These are phyloP conservation scores for Dorcus parallelipipedus DNA, from an alignment of 2,888 invertebrate species.

Conservation along the genomic window DNA sequence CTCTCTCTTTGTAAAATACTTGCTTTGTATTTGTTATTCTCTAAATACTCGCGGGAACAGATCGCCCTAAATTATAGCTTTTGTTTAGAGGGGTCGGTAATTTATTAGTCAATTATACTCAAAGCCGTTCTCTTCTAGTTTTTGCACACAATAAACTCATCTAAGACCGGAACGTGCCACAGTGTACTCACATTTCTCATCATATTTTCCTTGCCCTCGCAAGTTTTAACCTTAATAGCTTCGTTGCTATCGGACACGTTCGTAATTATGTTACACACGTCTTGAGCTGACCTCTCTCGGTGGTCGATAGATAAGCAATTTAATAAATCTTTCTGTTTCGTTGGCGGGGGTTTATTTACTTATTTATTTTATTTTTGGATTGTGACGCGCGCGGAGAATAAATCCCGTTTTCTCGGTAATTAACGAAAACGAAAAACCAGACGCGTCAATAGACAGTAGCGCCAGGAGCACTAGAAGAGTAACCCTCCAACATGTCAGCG, in stretches of 20 bases:
- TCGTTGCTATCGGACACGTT: background rate
- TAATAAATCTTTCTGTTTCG: too few relatives aligned
- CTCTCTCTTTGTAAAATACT: constrained; percentile 6
- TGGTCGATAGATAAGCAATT: too few relatives aligned
- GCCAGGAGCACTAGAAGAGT: constrained; percentile 1
- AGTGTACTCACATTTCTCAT: background rate
- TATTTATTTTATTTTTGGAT: too few relatives aligned
- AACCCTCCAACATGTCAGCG: constrained; percentile 28
- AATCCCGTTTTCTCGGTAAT: too few relatives aligned
- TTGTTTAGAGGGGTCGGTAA: constrained; percentile 7
- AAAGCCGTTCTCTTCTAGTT: constrained; percentile 3
- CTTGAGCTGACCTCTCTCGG: too few relatives aligned
- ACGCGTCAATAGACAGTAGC: background rate
- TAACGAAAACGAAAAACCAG: too few relatives aligned
- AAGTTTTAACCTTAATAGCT: too few relatives aligned
- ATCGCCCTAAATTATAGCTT: constrained; percentile 11
- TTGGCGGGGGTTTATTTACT: too few relatives aligned
- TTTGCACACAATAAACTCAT: constrained; percentile 1
- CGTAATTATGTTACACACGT: background rate
- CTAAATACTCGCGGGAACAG: constrained; percentile 11
- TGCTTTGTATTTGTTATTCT: constrained; percentile 12
- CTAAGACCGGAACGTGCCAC: background rate
- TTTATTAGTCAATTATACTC: constrained; percentile 12
- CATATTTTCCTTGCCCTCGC: background rate
- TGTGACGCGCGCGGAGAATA: too few relatives aligned